Evolutionary conservation across 2,797 vertebrate genomes (phyloP), one percentile per base, ranked within the genome.

Genomic region (Sciurus vulgaris): DNA sequence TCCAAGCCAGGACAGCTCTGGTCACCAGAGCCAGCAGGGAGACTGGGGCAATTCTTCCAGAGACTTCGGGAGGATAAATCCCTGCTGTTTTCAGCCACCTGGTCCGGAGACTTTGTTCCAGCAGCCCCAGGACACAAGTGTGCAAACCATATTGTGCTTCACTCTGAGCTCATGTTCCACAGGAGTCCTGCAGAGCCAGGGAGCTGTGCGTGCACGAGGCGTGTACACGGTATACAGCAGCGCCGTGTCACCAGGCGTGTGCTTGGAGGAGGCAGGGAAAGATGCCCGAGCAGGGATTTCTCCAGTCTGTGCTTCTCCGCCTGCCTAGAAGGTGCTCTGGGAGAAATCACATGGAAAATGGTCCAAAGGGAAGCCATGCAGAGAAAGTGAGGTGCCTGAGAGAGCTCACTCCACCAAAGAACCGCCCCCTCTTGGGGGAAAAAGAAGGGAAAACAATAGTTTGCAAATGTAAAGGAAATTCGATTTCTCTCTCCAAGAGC

Each of bases 401-500:
- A 87, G 84, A 69, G 56, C 61, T 96, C 73, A 63, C 41, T 33
- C 18, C 86, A 30, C 44, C 2, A 2, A 17, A 41, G 18, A 44
- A 59, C 0, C 73, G 20, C 44, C 86, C 22, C 24, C 35, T 82
- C 83, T 72, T 3, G 70, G 49, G n/a, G 54, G 69, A 35, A 7
- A 59, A 90, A 49, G 69, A 54, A 89, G 95, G 91, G 94, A 91
- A 97, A 96, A 69, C 49, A 63, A 90, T 78, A 79, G 76, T 91
- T 95, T 59, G 22, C 33, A 82, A 98, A 97, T 91, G 93, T 87
- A 63, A 91, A 97, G 87, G 96, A 97, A 97, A 96, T 87, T 20
- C 93, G 38, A 97, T 96, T 98, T 98, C 35, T 97, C 70, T 93
- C 88, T 87, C 90, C 88, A 83, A 96, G 93, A 61, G 96, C 97